phyloP scores from a whole-genome alignment of 2,888 invertebrate species.

The Xestia rhomboidea region DNA sequence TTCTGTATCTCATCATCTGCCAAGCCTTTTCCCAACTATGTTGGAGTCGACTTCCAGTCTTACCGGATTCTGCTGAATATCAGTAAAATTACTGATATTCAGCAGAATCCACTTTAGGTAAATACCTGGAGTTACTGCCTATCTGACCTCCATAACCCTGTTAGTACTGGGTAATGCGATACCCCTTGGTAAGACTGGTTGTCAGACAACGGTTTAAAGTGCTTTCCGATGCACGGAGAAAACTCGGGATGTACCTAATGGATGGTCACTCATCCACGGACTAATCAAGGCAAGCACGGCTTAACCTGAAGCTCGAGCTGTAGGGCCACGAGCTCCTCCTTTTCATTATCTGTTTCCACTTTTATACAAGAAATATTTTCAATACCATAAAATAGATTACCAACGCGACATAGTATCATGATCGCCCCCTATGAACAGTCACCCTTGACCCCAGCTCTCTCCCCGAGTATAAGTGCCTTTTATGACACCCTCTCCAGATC shows the following conservation, averaged over 20 bases:
- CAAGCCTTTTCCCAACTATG: not conserved
- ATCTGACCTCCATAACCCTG: not conserved
- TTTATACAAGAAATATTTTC: not conserved
- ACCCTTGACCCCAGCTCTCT: constrained; percentile 33
- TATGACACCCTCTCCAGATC: constrained; percentile 48
- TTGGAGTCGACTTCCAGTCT: not conserved
- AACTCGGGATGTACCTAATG: not conserved
- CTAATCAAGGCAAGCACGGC: not conserved
- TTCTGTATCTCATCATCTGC: not conserved
- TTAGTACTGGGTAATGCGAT: not conserved
- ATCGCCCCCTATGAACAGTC: constrained; percentile 30
- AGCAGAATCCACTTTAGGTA: too few species aligned
- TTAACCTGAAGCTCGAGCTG: not conserved
- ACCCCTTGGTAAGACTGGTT: not conserved
- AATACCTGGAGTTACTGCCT: not conserved
- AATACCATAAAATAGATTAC: not conserved
- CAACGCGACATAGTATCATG: not conserved
- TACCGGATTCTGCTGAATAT: not conserved
- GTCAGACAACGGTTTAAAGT: not conserved
- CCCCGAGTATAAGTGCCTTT: constrained; percentile 28
- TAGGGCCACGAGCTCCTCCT: not conserved
- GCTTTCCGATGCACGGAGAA: not conserved
- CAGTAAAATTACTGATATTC: too few species aligned
- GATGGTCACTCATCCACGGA: not conserved
- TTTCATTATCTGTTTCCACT: not conserved